Base-by-base conservation (phyloP, 2,113 vertebrate genomes). In the Pygoscelis antarcticus region DNA sequence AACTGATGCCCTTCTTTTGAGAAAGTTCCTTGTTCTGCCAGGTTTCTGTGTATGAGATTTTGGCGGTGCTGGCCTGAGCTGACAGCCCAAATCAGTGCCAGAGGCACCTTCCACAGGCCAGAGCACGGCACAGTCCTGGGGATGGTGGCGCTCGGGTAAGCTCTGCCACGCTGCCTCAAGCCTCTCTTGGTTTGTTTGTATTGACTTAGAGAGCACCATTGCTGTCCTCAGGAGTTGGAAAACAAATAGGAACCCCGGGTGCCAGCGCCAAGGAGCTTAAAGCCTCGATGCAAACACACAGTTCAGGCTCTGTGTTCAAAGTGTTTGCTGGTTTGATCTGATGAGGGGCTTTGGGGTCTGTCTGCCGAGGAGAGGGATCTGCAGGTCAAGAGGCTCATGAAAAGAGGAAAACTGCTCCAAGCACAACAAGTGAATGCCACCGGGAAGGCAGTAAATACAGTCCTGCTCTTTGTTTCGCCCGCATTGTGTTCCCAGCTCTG, bases 371-470 rank as follows among this genome's bases (percentile, higher is more conserved):
- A 94, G 94, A 87, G 80, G 60, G 93, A 94, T 87, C 97, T 61
- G 76, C 61, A 15, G 95, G 96, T 97, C 96, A 97, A 97, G 97
- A 96, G 95, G 86, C 86, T 96, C 61, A 21, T 87, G 96, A 92
- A 83, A 91, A 89, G 90, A 96, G 72, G 86, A 87, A 96, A 62
- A 2, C 2, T 1, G 47, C 72, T 93, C 60, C n/a, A 17, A 44
- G 80, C 85, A 71, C 5, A 6, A 91, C 78, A 10, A 66, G 69
- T 46, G 86, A 92, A 92, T 79, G 92, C 26, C 88, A 55, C 80
- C 0, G 4, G 90, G 80, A 82, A 95, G 83, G 94, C 95, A 91
- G 91, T 22, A 36, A 51, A 68, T 46, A 79, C 90, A 82, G 91
- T 69, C 76, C 55, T 0, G 27, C 58, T 75, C 85, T 97, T 95